Conservation (phyloP, 1,140 invertebrate species). For the Stegodyphus dumicola region DNA sequence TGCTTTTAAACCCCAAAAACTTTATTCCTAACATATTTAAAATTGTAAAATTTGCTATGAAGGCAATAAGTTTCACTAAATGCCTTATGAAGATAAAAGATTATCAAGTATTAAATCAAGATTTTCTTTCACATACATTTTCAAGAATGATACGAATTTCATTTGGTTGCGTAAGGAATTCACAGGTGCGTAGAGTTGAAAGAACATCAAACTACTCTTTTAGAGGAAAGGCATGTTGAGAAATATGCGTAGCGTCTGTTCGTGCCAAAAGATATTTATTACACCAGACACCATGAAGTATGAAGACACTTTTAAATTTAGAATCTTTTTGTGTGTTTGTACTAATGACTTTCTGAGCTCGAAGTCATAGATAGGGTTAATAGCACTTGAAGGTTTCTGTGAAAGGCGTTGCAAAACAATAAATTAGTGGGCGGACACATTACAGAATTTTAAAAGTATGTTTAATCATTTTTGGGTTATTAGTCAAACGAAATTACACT, state of each 20-base stretch:
- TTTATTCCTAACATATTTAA: too few relatives aligned
- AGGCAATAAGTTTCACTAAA: background rate
- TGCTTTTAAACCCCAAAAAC: too few relatives aligned
- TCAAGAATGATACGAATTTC: background rate
- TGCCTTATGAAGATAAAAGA: background rate
- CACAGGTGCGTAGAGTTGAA: too few relatives aligned
- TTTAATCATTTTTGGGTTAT: too few relatives aligned
- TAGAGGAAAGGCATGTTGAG: too few relatives aligned
- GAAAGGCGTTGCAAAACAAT: background rate
- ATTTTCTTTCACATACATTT: background rate
- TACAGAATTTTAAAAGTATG: background rate
- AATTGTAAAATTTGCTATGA: background rate
- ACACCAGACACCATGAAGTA: background rate
- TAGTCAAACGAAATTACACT: too few relatives aligned
- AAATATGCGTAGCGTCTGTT: too few relatives aligned
- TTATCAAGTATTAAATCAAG: background rate
- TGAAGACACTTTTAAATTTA: slow-evolving; percentile 33
- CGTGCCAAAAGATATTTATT: slow-evolving; percentile 22
- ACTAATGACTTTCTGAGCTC: slow-evolving; percentile 36
- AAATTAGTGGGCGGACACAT: background rate
- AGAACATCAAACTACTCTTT: too few relatives aligned
- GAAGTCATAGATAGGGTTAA: background rate
- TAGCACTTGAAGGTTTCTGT: background rate
- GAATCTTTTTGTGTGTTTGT: background rate
- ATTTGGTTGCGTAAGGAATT: background rate